Evolutionary conservation across 2,113 vertebrate genomes (phyloP), one percentile per base, ranked within the genome.

Genomic region (Platycercus adscitus): DNA sequence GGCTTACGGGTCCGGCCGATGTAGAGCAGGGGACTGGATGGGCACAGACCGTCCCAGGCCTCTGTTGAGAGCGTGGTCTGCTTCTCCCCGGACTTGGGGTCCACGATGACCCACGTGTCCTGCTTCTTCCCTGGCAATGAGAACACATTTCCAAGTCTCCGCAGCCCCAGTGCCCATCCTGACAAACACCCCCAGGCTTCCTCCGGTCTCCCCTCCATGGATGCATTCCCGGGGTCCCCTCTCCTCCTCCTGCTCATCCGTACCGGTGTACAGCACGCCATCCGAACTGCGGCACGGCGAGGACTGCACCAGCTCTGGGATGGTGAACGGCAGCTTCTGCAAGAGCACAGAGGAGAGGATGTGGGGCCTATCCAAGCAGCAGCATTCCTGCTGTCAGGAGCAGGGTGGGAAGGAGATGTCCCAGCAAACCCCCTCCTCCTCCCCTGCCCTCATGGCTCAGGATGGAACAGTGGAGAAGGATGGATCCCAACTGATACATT

Each of bases 251-350:
- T 2, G 2, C 11, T 12, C 43, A 46, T 17, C 53, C 16, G 0
- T 79, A 99, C 99, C 99, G 0, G 99, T 99, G 88, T 99, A 99
- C 61, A 99, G 98, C 43, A 99, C 97, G 2, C 99, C 99, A 11
- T 99, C 99, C 0, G 99, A 99, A 82, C 99, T 99, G 91, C 99
- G 98, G 95, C 99, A 99, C 0, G 99, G 99, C 31, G 99, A 99
- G 12, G 99, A 98, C 37, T 99, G 99, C 15, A 99, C 99, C 98
- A 99, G 98, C 92, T 99, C 99, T 0, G 99, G 99, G 97, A 99
- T 99, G 95, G 99, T 99, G 97, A 99, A 99, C 0, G 99, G 99
- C n/a, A 99, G 97, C 98, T 99, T 99, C 99, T 99, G 97, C 63
- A 97, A 60, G 81, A 92, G 43, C 21, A 43, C 0, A 2, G 73